Conservation (phyloP, 2,113 vertebrate genomes). For the Sarotherodon lohbergeri region DNA sequence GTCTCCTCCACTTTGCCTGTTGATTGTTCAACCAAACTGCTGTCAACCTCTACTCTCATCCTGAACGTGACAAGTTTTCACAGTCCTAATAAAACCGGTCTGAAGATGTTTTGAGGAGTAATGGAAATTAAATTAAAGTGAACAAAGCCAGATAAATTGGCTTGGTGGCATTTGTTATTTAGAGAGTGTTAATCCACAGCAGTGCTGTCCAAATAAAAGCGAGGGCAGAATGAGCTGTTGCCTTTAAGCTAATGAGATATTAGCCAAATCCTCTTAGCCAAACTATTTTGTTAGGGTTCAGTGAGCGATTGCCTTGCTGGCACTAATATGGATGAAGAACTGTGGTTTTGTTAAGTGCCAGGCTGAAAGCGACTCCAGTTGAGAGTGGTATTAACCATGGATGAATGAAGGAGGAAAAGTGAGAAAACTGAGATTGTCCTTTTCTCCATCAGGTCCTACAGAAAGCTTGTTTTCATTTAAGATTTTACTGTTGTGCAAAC, state of each 20-base stretch:
- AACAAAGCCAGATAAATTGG: constrained; percentile 56
- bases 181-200: constrained; percentile 54
- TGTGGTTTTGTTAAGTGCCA: neutral
- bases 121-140: constrained; percentile 52
- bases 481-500: neutral
- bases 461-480: neutral
- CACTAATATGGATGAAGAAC: constrained; percentile 46
- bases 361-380: constrained; percentile 13
- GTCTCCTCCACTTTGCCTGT: neutral
- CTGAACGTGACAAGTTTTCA: constrained; percentile 5
- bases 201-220: constrained; percentile 55
- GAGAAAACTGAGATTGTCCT: neutral
- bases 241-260: constrained; percentile 67
- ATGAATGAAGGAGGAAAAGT: neutral
- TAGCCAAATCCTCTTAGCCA: constrained; percentile 66
- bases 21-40: constrained; percentile 2
- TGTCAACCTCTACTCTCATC: neutral
- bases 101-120: neutral
- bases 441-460: neutral
- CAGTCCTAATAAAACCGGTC: neutral
- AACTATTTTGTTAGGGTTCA: constrained; percentile 64
- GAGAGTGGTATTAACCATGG: neutral
- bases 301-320: constrained; percentile 33
- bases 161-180: constrained; percentile 56
- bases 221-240: constrained; percentile 51